Conservation (phyloP, 2,797 vertebrate genomes). For the Coregonus suidteri region DNA sequence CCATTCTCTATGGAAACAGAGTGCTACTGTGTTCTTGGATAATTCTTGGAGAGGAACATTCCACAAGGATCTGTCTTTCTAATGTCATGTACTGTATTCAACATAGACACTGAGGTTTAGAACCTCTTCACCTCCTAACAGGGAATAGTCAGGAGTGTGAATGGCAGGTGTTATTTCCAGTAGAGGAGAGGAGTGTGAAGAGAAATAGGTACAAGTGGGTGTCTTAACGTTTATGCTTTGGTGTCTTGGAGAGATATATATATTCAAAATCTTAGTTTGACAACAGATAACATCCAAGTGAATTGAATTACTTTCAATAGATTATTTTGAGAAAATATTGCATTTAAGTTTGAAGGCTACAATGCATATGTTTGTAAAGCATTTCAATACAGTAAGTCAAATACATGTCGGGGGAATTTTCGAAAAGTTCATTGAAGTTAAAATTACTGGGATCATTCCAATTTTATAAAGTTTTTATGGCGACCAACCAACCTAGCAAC, state of each 20-base stretch:
- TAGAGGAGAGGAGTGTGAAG: neutral
- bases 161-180: neutral
- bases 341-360: neutral
- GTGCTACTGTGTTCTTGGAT: conserved; percentile 29
- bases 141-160: neutral
- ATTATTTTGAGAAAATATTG: neutral
- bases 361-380: no score
- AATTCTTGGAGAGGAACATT: conserved; percentile 5
- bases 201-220: neutral
- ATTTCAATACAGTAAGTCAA: no score
- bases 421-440: neutral
- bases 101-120: neutral
- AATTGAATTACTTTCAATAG: neutral
- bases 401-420: no score
- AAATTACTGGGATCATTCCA: neutral
- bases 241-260: neutral
- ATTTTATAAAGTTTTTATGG: no score
- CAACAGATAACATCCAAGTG: neutral
- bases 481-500: no score
- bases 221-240: neutral
- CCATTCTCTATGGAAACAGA: conserved; percentile 11
- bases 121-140: neutral
- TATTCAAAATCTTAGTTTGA: neutral
- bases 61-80: neutral
- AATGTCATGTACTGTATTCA: neutral